A percentile compares a stretch with the other conserved stretches of the same genome.
These are phyloP conservation scores for Tinea trinotella DNA, from an alignment of 2,888 invertebrate genomes.

Conservation along the genomic window DNA sequence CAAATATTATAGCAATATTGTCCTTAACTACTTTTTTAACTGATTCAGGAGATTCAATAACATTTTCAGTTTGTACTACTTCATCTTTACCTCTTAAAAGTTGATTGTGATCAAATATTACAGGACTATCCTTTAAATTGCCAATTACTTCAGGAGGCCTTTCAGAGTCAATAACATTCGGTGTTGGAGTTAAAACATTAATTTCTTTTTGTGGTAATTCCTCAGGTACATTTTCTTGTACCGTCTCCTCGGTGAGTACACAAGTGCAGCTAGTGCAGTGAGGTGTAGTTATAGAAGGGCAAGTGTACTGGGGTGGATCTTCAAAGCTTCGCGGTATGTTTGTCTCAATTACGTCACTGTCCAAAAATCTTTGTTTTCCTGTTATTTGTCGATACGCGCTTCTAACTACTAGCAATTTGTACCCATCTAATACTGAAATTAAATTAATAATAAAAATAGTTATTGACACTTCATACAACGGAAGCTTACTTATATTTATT, in stretches of 20 bases:
- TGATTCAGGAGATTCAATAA: no score
- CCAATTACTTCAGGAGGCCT: background rate
- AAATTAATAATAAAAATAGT: no score
- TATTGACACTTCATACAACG: no score
- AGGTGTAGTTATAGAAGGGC: background rate
- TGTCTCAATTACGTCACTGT: background rate
- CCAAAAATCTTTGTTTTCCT: conserved; percentile 23
- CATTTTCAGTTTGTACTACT: conserved; percentile 14
- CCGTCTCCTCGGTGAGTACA: background rate
- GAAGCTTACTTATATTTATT: no score
- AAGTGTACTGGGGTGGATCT: background rate
- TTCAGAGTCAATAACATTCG: background rate
- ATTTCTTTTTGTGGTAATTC: background rate
- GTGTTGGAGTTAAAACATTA: background rate
- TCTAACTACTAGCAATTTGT: conserved; percentile 24
- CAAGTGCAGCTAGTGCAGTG: conserved; percentile 18
- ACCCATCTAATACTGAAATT: conserved; percentile 25
- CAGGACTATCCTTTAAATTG: conserved; percentile 20
- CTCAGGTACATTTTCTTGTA: background rate
- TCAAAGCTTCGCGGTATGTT: background rate
- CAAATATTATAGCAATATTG: background rate
- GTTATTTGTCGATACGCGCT: conserved; percentile 24
- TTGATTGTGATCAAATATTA: conserved; percentile 25
- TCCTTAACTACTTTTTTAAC: background rate
- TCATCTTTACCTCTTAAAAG: background rate